Conservation (phyloP, 2,113 vertebrate species). For the Chascanopsetta lugubris region DNA sequence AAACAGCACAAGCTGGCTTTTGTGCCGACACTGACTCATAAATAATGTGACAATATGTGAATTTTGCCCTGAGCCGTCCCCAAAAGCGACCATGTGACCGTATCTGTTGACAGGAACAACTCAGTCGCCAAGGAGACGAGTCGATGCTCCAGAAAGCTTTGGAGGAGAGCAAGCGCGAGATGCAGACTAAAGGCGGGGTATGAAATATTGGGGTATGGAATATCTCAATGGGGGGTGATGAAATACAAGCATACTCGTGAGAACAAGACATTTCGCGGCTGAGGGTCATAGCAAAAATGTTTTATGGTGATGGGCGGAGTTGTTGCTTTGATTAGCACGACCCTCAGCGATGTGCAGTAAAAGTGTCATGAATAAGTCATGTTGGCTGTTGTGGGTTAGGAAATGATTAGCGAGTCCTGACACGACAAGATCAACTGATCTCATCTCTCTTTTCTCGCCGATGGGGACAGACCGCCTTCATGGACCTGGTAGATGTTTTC, state of each 20-base stretch:
- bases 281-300: not conserved
- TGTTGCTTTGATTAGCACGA: not conserved
- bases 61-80: constrained; percentile 42
- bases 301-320: not conserved
- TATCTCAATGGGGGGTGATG: constrained; percentile 34
- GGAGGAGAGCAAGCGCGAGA: constrained; percentile 81
- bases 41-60: constrained; percentile 54
- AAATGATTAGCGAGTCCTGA: not conserved
- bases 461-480: constrained; percentile 86
- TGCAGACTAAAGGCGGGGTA: constrained; percentile 83
- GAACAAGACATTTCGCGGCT: not conserved
- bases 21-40: constrained; percentile 17
- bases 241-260: constrained; percentile 11
- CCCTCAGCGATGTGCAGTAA: not conserved
- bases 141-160: constrained; percentile 81
- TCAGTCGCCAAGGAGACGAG: constrained; percentile 87
- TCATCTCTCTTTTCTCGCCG: constrained; percentile 27
- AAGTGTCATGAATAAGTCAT: constrained; percentile 1
- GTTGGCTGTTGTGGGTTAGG: not conserved
- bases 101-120: constrained; percentile 85
- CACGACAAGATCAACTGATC: not conserved
- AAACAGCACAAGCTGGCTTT: constrained; percentile 17
- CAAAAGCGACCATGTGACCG: constrained; percentile 53
- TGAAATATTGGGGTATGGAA: constrained; percentile 60
- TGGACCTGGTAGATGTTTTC: constrained; percentile 95